A percentile compares a stretch with the other conserved stretches of the same genome.
These are phyloP conservation scores for Olivierus martensii DNA, from an alignment of 1,140 invertebrate species.

Conservation along the genomic window DNA sequence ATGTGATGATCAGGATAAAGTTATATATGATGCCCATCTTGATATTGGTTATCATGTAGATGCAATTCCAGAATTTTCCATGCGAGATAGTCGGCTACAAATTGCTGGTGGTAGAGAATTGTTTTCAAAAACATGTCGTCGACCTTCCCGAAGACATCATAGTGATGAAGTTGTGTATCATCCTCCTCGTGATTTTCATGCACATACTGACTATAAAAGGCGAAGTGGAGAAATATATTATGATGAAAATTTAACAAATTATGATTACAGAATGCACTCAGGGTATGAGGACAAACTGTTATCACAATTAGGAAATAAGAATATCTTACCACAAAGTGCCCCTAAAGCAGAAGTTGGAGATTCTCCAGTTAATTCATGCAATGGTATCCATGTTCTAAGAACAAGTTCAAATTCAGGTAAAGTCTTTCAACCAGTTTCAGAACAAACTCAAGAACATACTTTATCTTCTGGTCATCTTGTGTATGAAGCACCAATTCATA, in stretches of 20 bases:
- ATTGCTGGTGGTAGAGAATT: constrained; percentile 73
- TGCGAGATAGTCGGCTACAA: constrained; percentile 54
- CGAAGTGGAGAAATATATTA: constrained; percentile 17
- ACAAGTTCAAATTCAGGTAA: not conserved
- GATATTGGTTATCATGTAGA: constrained; percentile 10
- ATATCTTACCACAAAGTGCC: too few species aligned
- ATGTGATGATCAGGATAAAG: constrained; percentile 1
- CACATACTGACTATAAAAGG: constrained; percentile 28
- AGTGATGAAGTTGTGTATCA: constrained; percentile 37
- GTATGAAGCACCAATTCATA: constrained; percentile 34
- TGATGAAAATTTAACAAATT: constrained; percentile 17
- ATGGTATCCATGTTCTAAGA: too few species aligned
- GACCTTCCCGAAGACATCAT: constrained; percentile 54
- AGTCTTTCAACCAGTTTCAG: not conserved
- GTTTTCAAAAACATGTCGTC: constrained; percentile 65
- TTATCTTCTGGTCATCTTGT: constrained; percentile 15
- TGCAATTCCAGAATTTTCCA: constrained; percentile 2
- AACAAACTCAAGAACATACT: constrained; percentile 3
- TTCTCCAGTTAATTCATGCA: too few species aligned
- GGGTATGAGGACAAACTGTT: constrained; percentile 9
- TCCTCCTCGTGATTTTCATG: constrained; percentile 37
- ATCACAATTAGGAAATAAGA: too few species aligned
- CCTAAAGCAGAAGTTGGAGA: too few species aligned
- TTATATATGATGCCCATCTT: constrained; percentile 12
- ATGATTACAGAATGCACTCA: constrained; percentile 13